phyloP scores from a whole-genome alignment of 2,797 vertebrate genomes.

The Moxostoma hubbsi region DNA sequence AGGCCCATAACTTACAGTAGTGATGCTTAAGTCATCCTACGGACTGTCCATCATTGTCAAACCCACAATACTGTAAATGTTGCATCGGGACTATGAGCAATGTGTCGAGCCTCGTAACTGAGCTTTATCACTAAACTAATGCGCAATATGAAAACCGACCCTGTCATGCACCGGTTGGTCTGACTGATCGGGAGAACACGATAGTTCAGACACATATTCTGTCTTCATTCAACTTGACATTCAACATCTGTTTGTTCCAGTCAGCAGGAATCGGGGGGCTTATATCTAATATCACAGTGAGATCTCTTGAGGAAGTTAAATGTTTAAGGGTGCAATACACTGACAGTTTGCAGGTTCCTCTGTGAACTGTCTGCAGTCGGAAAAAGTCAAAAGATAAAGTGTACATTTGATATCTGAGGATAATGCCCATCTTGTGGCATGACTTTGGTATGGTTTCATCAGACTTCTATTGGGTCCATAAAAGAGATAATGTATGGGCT shows the following conservation, averaged over 20 bases:
- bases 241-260: slow-evolving; percentile 81
- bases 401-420: slow-evolving; percentile 79
- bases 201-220: slow-evolving; percentile 69
- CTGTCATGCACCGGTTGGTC: slow-evolving; percentile 32
- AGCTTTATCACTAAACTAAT: slow-evolving; percentile 63
- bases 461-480: slow-evolving; percentile 64
- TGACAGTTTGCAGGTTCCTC: slow-evolving; percentile 74
- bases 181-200: slow-evolving; percentile 69
- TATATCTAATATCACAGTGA: slow-evolving; percentile 74
- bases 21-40: slow-evolving; percentile 36
- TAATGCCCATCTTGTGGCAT: slow-evolving; percentile 79
- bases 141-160: slow-evolving; percentile 65
- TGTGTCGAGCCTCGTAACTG: slow-evolving; percentile 63
- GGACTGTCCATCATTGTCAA: slow-evolving; percentile 50
- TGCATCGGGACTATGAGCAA: slow-evolving; percentile 53
- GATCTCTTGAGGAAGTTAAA: slow-evolving; percentile 80
- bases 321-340: slow-evolving; percentile 75
- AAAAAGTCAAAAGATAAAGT: slow-evolving; percentile 60
- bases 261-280: slow-evolving; percentile 74
- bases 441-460: slow-evolving; percentile 77
- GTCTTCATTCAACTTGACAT: slow-evolving; percentile 69
- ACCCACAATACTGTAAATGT: slow-evolving; percentile 57
- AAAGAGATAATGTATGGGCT: slow-evolving; percentile 70
- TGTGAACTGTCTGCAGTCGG: slow-evolving; percentile 26
- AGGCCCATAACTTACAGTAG: slow-evolving; percentile 47